phyloP scores from a whole-genome alignment of 2,797 vertebrate species.

The Erethizon dorsatum region DNA sequence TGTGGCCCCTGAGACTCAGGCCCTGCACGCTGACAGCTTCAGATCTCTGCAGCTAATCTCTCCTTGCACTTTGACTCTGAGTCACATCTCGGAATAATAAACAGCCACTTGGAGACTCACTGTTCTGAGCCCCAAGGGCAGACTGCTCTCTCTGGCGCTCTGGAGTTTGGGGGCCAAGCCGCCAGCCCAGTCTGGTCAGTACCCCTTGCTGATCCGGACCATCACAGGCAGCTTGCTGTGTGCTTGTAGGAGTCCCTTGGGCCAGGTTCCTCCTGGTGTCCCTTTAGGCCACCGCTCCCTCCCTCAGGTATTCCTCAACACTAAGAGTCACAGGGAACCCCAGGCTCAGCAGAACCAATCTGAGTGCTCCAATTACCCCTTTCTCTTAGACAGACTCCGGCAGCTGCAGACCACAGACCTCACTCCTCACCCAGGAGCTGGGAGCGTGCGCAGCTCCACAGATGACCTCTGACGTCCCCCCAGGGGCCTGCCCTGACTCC shows the following conservation, averaged over 20 bases:
- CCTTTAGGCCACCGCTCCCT: neutral
- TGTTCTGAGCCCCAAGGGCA: neutral
- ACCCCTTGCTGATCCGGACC: neutral
- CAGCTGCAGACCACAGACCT: neutral
- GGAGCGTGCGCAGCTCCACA: neutral
- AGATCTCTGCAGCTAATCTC: conserved; percentile 72
- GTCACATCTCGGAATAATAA: conserved; percentile 58
- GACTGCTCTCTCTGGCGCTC: neutral
- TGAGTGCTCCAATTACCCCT: neutral
- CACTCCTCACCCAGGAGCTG: neutral
- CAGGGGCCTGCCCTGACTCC: neutral
- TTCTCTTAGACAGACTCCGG: conserved; percentile 1
- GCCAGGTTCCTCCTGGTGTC: neutral
- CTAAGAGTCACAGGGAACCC: neutral
- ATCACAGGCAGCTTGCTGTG: neutral
- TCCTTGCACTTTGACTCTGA: conserved; percentile 77
- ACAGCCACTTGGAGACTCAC: conserved; percentile 31
- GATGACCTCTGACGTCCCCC: neutral
- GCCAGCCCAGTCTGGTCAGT: neutral
- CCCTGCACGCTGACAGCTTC: neutral
- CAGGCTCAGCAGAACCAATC: neutral
- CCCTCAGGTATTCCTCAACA: neutral
- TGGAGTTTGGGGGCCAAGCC: neutral
- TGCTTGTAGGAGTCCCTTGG: neutral
- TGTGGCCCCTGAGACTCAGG: neutral